These are phyloP conservation scores for Octomys mimax DNA, from an alignment of 2,797 vertebrate genomes.

Conservation along the genomic window DNA sequence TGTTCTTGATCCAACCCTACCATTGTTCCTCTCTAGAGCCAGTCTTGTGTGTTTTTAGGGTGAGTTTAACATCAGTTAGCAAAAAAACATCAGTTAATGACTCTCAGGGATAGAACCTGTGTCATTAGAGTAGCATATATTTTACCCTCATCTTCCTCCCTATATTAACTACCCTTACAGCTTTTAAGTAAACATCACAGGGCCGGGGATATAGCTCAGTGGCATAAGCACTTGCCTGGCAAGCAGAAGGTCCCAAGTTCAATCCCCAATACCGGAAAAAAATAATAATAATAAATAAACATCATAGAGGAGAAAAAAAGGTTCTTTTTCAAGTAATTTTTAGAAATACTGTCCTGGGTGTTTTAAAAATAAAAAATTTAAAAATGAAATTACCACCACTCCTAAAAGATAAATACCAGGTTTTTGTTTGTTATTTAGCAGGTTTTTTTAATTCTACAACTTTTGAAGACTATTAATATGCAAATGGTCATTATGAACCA, in stretches of 20 bases:
- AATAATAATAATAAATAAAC: background rate
- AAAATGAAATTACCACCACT: background rate
- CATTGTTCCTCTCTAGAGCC: background rate
- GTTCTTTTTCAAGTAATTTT: conserved; percentile 52
- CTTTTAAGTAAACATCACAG: conserved; percentile 5
- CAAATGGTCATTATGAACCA: background rate
- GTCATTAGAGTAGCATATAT: background rate
- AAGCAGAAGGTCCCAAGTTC: too few relatives aligned
- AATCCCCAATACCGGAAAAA: too few relatives aligned
- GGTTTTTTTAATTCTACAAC: conserved; percentile 32
- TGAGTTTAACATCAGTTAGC: conserved; percentile 19
- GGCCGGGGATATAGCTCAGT: too few relatives aligned
- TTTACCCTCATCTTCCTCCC: background rate
- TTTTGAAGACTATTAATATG: conserved; percentile 4
- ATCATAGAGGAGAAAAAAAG: background rate
- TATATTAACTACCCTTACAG: background rate
- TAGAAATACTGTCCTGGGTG: background rate
- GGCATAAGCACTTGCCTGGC: too few relatives aligned
- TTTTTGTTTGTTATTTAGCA: background rate
- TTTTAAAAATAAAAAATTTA: background rate
- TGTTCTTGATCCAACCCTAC: background rate
- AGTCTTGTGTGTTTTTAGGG: background rate
- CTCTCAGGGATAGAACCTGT: background rate
- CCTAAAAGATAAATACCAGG: background rate
- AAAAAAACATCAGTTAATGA: background rate